phyloP scores from a whole-genome alignment of 1,140 invertebrate species.

The Aricia agestis region DNA sequence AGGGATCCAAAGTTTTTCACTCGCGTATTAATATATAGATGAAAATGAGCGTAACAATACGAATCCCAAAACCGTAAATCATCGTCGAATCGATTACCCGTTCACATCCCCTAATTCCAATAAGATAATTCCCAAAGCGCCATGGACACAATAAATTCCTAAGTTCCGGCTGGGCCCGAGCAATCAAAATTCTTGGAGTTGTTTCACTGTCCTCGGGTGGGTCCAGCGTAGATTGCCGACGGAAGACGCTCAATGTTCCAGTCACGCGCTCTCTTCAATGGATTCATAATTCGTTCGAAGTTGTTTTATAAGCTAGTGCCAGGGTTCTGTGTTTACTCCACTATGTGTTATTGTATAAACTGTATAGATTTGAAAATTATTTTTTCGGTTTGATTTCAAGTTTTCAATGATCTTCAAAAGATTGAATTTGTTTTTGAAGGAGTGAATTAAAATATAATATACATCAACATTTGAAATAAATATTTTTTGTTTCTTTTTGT shows the following conservation, averaged over 20 bases:
- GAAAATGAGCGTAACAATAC: background rate
- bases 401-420: too few species aligned
- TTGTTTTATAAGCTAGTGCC: slow-evolving; percentile 11
- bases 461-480: too few species aligned
- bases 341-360: too few species aligned
- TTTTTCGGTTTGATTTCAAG: too few species aligned
- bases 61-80: background rate
- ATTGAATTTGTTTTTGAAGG: too few species aligned
- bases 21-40: too few species aligned
- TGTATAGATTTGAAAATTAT: too few species aligned
- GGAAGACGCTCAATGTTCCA: slow-evolving; percentile 7
- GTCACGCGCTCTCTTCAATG: slow-evolving; percentile 4
- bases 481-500: too few species aligned
- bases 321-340: too few species aligned
- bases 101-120: slow-evolving; percentile 8
- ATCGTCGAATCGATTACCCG: background rate
- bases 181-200: slow-evolving; percentile 37
- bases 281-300: slow-evolving; percentile 17
- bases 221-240: slow-evolving; percentile 17
- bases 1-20: too few species aligned
- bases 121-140: slow-evolving; percentile 20
- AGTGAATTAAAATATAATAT: too few species aligned
- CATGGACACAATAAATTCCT: slow-evolving; percentile 26
- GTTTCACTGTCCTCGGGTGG: slow-evolving; percentile 24
- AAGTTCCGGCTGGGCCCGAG: slow-evolving; percentile 22